Percentiles rank a stretch among this genome's conserved stretches.
Evolutionary conservation across 2,113 vertebrate genomes (phyloP).

Genomic region (Cebidichthys violaceus): DNA sequence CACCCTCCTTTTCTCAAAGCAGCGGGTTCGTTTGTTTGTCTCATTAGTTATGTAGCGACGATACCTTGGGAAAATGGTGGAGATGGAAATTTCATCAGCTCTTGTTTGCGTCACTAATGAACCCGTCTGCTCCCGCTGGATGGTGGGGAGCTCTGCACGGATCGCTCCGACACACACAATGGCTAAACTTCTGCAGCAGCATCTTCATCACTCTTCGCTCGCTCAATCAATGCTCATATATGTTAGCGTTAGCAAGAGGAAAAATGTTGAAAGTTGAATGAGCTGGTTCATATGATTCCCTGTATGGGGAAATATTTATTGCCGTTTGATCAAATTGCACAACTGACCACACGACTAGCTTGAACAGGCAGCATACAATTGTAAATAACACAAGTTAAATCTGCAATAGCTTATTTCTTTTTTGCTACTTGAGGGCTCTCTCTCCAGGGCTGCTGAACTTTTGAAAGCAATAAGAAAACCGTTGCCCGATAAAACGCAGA

Average conservation of each 20-base stretch:
- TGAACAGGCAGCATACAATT: background rate
- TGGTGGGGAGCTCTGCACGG: background rate
- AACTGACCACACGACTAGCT: too few species aligned
- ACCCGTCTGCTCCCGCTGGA: background rate
- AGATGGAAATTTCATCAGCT: slow-evolving; percentile 25
- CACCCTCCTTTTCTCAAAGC: background rate
- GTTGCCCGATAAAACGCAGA: background rate
- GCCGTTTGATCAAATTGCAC: background rate
- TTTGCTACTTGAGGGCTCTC: background rate
- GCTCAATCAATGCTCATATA: background rate
- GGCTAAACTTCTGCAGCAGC: background rate
- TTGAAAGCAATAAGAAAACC: background rate
- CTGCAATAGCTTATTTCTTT: background rate
- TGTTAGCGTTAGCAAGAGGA: background rate
- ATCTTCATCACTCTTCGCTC: background rate
- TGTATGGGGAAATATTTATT: background rate
- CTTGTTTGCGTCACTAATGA: slow-evolving; percentile 2
- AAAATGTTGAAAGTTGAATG: background rate
- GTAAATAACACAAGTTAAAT: background rate
- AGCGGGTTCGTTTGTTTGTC: slow-evolving; percentile 27
- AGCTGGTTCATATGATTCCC: background rate
- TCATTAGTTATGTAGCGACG: slow-evolving; percentile 13
- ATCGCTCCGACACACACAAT: slow-evolving; percentile 9
- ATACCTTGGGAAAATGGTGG: slow-evolving; percentile 21
- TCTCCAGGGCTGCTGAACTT: background rate